Conservation (phyloP, 2,113 vertebrate genomes). For the Beaufortia kweichowensis region DNA sequence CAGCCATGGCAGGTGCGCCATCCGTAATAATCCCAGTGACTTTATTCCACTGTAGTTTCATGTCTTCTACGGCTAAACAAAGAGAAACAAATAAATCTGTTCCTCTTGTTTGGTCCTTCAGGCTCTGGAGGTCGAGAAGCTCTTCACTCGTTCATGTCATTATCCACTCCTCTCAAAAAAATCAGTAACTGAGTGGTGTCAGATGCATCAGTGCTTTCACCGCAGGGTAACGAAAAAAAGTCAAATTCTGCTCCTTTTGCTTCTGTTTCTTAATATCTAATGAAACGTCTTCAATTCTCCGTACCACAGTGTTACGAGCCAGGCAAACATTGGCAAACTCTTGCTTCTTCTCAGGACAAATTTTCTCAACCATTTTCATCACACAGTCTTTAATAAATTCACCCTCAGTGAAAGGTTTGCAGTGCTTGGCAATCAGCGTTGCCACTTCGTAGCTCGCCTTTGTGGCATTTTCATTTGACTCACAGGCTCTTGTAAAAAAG, state of each 20-base stretch:
- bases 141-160: slow-evolving; percentile 46
- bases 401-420: slow-evolving; percentile 59
- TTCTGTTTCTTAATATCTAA: slow-evolving; percentile 52
- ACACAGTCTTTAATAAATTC: slow-evolving; percentile 54
- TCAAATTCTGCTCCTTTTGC: background rate
- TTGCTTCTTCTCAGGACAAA: slow-evolving; percentile 32
- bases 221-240: background rate
- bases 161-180: slow-evolving; percentile 47
- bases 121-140: slow-evolving; percentile 50
- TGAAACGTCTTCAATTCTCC: slow-evolving; percentile 49
- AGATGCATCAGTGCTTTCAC: background rate
- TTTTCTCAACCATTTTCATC: slow-evolving; percentile 50
- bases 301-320: slow-evolving; percentile 45
- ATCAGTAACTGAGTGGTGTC: slow-evolving; percentile 4
- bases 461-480: slow-evolving; percentile 49
- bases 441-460: slow-evolving; percentile 51
- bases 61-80: background rate
- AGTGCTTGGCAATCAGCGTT: slow-evolving; percentile 49
- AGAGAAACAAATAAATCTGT: background rate
- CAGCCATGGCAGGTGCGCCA: background rate
- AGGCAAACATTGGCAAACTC: slow-evolving; percentile 42
- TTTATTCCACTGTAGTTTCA: background rate
- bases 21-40: background rate
- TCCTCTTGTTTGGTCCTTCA: slow-evolving; percentile 32
- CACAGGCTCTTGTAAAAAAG: background rate